Percentiles rank a stretch among this genome's conserved stretches.
Conservation (phyloP, 2,797 vertebrate species). For the Amblyraja radiata region DNA sequence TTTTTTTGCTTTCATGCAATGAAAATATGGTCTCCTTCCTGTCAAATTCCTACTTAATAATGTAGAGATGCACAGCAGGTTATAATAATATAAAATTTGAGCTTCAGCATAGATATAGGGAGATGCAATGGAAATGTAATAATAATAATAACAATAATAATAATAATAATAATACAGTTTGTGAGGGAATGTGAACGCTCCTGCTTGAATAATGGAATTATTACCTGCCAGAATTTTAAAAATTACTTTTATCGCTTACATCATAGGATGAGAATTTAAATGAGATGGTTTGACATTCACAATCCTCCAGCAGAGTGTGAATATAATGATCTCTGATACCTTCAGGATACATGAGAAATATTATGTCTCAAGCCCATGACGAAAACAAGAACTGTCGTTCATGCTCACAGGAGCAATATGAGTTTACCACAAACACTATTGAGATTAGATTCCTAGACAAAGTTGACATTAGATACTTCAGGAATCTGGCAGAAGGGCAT, state of each 20-base stretch:
- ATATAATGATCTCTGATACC: slow-evolving; percentile 5
- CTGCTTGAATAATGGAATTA: neutral
- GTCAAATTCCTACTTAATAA: neutral
- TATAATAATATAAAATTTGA: neutral
- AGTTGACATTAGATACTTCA: neutral
- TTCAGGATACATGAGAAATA: neutral
- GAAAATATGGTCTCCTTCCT: neutral
- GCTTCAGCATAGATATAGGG: neutral
- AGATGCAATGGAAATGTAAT: neutral
- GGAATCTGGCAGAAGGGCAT: neutral
- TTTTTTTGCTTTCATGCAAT: neutral
- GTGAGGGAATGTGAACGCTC: neutral
- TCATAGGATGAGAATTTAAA: neutral
- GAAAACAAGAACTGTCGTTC: neutral
- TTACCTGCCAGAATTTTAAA: neutral
- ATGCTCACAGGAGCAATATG: neutral
- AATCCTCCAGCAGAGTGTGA: neutral
- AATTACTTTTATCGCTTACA: neutral
- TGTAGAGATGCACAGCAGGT: neutral
- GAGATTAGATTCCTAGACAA: neutral
- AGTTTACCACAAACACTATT: neutral
- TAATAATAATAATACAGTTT: neutral
- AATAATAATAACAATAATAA: neutral
- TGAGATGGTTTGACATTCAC: neutral
- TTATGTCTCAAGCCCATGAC: neutral